Evolutionary conservation across 2,888 invertebrate species (phyloP).

Genomic region (Cheiracanthium punctorium): DNA sequence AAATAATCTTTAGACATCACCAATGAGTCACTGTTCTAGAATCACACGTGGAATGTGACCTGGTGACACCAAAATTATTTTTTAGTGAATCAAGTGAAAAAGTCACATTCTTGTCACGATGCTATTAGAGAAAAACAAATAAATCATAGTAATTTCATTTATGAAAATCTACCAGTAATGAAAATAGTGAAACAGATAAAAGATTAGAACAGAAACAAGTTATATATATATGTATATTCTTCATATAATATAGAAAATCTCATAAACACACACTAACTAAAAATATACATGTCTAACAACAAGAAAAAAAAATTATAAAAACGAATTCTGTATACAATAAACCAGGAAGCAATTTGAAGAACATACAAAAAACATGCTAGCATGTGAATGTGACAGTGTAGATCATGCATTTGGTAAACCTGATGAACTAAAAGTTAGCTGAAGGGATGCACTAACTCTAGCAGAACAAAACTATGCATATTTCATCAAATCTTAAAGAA

Average conservation of each 20-base stretch:
- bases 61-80: too few species aligned
- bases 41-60: too few species aligned
- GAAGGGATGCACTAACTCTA: too few species aligned
- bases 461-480: too few species aligned
- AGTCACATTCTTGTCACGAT: too few species aligned
- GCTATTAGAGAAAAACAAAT: too few species aligned
- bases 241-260: conserved; percentile 45
- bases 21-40: too few species aligned
- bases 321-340: conserved; percentile 41
- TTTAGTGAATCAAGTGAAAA: too few species aligned
- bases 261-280: conserved; percentile 48
- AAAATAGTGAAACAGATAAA: conserved; percentile 43
- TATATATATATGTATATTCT: conserved; percentile 41
- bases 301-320: conserved; percentile 48
- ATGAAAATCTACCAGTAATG: conserved; percentile 34
- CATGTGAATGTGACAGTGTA: neutral
- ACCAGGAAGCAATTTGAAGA: conserved; percentile 34
- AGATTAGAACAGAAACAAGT: conserved; percentile 26
- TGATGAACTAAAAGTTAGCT: too few species aligned
- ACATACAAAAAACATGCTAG: conserved; percentile 2
- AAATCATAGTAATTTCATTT: conserved; percentile 44
- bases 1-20: too few species aligned
- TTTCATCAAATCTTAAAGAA: too few species aligned
- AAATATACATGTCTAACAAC: conserved; percentile 60
- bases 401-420: too few species aligned